These are phyloP conservation scores for Hydractinia symbiolongicarpus DNA, from an alignment of 30 jellyfish, hydroid and myxozoan genomes.

Conservation along the genomic window DNA sequence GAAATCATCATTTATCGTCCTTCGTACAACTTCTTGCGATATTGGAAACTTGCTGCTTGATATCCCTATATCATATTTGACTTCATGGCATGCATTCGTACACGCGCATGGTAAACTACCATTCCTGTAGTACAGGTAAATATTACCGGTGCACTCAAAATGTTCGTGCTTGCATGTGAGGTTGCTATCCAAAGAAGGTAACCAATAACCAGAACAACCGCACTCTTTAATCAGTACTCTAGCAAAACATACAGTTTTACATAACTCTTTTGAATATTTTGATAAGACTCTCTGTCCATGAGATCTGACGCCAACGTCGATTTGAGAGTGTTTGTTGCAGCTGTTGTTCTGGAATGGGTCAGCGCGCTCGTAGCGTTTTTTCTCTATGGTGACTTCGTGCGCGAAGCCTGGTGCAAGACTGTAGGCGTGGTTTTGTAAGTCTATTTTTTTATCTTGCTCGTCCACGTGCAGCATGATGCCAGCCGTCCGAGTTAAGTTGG, in stretches of 20 bases:
- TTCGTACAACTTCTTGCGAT: neutral
- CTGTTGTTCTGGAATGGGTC: constrained; percentile 11
- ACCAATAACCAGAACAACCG: neutral
- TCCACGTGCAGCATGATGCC: constrained; percentile 24
- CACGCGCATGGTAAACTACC: constrained; percentile 2
- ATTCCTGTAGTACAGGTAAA: neutral
- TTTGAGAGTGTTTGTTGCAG: neutral
- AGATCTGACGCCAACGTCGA: constrained; percentile 9
- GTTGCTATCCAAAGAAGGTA: neutral
- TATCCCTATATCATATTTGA: neutral
- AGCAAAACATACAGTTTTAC: constrained; percentile 10
- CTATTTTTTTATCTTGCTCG: constrained; percentile 9
- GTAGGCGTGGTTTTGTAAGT: neutral
- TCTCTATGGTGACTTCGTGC: neutral
- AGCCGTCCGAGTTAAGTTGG: neutral
- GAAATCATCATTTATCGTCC: neutral
- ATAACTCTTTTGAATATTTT: neutral
- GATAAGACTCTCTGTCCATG: neutral
- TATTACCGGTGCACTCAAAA: neutral
- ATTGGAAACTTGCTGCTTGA: too few species aligned
- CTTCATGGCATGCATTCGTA: constrained; percentile 4
- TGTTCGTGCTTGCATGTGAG: constrained; percentile 5
- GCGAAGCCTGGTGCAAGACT: constrained; percentile 15
- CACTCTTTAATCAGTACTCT: neutral
- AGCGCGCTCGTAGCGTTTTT: neutral